Percentiles rank a stretch among this genome's conserved stretches.
Evolutionary conservation across 2,113 vertebrate species (phyloP).

Genomic region (Carollia perspicillata): DNA sequence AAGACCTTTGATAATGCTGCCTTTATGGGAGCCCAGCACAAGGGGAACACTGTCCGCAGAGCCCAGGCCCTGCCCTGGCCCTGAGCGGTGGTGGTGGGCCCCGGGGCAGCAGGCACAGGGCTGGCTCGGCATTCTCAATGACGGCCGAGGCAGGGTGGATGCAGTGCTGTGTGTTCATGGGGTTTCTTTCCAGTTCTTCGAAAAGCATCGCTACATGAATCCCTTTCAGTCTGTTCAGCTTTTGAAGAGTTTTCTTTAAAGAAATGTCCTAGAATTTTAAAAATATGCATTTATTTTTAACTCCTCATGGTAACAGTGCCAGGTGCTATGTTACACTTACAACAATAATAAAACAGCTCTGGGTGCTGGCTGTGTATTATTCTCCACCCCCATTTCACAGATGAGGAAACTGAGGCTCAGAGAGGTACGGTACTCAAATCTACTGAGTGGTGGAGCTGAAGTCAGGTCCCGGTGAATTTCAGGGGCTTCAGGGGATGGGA

Average conservation of each 20-base stretch:
- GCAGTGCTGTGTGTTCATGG: not conserved
- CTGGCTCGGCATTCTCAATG: not conserved
- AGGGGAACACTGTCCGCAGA: slow-evolving; percentile 42
- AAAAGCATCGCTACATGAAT: not conserved
- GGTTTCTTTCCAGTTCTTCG: not conserved
- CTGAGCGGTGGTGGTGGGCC: not conserved
- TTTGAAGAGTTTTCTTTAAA: not conserved
- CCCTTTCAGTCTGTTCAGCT: not conserved
- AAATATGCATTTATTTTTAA: not conserved
- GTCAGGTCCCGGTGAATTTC: not conserved
- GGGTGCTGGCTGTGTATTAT: not conserved
- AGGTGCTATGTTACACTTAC: not conserved
- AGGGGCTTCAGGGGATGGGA: not conserved
- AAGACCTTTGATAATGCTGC: slow-evolving; percentile 63
- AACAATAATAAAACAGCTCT: not conserved
- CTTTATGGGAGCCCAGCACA: slow-evolving; percentile 52
- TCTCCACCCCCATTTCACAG: not conserved
- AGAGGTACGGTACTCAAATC: not conserved
- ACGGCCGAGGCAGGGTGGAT: not conserved
- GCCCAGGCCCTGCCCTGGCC: slow-evolving; percentile 3
- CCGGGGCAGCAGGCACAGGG: not conserved
- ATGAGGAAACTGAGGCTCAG: not conserved
- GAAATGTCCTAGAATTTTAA: not conserved
- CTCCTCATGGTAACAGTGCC: not conserved
- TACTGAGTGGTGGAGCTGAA: not conserved